A percentile compares a stretch with the other conserved stretches of the same genome.
Evolutionary conservation across 1,140 invertebrate genomes (phyloP).

Genomic region (Hydropsyche tenuis): DNA sequence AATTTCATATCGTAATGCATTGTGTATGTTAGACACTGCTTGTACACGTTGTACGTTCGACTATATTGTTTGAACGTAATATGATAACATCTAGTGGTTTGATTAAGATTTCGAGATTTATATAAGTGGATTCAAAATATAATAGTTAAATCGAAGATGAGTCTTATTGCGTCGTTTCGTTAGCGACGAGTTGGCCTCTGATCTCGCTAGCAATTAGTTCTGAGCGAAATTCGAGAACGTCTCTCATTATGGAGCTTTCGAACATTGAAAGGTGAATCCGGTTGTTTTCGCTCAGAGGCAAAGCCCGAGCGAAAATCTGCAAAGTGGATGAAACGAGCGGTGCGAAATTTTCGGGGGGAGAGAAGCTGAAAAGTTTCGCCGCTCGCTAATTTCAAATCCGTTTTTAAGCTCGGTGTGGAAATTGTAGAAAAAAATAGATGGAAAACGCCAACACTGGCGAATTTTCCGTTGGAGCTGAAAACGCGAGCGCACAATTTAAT

Average conservation of each 20-base stretch:
- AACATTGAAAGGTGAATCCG: neutral
- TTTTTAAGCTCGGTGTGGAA: constrained; percentile 15
- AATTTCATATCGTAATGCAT: too few relatives aligned
- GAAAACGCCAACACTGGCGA: neutral
- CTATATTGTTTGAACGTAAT: too few relatives aligned
- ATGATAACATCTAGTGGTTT: too few relatives aligned
- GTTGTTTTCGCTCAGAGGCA: constrained; percentile 6
- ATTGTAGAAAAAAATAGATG: neutral
- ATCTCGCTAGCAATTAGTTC: neutral
- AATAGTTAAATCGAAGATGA: too few relatives aligned
- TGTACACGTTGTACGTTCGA: too few relatives aligned
- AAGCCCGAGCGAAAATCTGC: constrained; percentile 27
- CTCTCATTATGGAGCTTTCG: neutral
- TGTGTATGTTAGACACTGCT: too few relatives aligned
- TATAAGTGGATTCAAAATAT: too few relatives aligned
- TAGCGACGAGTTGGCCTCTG: too few relatives aligned
- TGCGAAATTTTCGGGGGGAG: constrained; percentile 12
- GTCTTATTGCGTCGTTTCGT: too few relatives aligned
- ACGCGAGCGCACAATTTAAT: constrained; percentile 7
- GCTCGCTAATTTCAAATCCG: constrained; percentile 20
- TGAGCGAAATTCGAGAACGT: neutral
- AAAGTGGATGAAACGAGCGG: constrained; percentile 23
- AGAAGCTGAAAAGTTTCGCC: constrained; percentile 27
- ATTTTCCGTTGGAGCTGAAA: neutral
- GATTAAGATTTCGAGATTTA: too few relatives aligned